Evolutionary conservation across 1,140 invertebrate species (phyloP).

Genomic region (Aplysia californica): DNA sequence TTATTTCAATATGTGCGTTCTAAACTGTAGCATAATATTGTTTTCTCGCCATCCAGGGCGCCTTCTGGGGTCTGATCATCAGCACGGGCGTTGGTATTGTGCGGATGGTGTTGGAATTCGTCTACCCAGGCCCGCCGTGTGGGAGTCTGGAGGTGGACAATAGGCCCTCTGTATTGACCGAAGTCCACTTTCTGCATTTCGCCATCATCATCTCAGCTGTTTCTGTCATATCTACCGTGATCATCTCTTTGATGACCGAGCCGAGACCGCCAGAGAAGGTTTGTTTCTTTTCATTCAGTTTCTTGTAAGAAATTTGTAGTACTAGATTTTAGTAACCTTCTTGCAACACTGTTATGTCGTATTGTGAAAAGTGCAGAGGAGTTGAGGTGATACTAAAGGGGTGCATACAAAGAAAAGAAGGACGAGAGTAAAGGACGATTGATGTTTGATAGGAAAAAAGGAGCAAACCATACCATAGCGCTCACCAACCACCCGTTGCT

Average conservation of each 20-base stretch:
- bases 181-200: slow-evolving; percentile 64
- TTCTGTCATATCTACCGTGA: slow-evolving; percentile 44
- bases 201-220: slow-evolving; percentile 54
- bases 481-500: background rate
- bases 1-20: too few species aligned
- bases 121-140: slow-evolving; percentile 51
- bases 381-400: too few species aligned
- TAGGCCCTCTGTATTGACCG: slow-evolving; percentile 43
- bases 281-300: too few species aligned
- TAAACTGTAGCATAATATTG: too few species aligned
- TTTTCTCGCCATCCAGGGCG: slow-evolving; percentile 65
- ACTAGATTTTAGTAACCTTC: too few species aligned
- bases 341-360: too few species aligned
- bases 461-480: too few species aligned
- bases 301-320: too few species aligned
- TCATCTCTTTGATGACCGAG: slow-evolving; percentile 56
- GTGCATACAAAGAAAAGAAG: too few species aligned
- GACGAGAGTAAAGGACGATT: too few species aligned
- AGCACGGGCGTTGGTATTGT: slow-evolving; percentile 68
- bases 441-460: too few species aligned
- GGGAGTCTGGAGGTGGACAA: slow-evolving; percentile 46
- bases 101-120: slow-evolving; percentile 58
- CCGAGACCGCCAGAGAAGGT: slow-evolving; percentile 46
- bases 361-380: too few species aligned
- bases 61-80: slow-evolving; percentile 72